Evolutionary conservation across 2,113 vertebrate genomes (phyloP).

Genomic region (Benitochromis conjunctus): DNA sequence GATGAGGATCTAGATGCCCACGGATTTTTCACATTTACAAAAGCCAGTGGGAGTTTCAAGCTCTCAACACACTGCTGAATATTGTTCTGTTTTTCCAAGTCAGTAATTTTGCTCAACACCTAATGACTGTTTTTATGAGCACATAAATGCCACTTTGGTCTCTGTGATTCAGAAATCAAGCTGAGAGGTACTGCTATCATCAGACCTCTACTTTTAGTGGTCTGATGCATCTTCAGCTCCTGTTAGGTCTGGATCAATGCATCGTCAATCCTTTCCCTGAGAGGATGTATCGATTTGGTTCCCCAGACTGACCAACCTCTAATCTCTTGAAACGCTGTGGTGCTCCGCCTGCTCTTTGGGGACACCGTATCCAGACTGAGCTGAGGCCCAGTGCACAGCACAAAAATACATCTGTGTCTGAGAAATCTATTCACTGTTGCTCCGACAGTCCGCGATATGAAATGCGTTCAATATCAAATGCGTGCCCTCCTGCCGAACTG

Average conservation of each 20-base stretch:
- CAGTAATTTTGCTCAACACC: not conserved
- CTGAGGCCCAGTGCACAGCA: not conserved
- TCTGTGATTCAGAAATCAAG: constrained; percentile 16
- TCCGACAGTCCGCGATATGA: constrained; percentile 11
- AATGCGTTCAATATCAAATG: constrained; percentile 26
- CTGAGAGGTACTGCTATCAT: constrained; percentile 2
- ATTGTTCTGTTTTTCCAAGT: not conserved
- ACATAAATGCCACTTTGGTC: constrained; percentile 25
- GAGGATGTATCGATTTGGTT: constrained; percentile 68
- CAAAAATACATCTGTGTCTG: constrained; percentile 28
- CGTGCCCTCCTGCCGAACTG: not conserved
- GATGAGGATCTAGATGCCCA: not conserved
- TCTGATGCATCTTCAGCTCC: constrained; percentile 48
- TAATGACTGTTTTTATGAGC: constrained; percentile 27
- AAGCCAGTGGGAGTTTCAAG: not conserved
- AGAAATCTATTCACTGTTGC: constrained; percentile 38
- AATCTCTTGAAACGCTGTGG: constrained; percentile 67
- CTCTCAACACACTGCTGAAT: not conserved
- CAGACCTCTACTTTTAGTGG: constrained; percentile 16
- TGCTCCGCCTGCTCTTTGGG: constrained; percentile 51
- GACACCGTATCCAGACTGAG: constrained; percentile 42
- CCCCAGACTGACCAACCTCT: constrained; percentile 67
- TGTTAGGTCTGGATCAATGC: constrained; percentile 71
- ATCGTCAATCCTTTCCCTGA: constrained; percentile 72
- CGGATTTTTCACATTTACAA: not conserved